Conservation (phyloP, 2,113 vertebrate species). For the Tachysurus fulvidraco region DNA sequence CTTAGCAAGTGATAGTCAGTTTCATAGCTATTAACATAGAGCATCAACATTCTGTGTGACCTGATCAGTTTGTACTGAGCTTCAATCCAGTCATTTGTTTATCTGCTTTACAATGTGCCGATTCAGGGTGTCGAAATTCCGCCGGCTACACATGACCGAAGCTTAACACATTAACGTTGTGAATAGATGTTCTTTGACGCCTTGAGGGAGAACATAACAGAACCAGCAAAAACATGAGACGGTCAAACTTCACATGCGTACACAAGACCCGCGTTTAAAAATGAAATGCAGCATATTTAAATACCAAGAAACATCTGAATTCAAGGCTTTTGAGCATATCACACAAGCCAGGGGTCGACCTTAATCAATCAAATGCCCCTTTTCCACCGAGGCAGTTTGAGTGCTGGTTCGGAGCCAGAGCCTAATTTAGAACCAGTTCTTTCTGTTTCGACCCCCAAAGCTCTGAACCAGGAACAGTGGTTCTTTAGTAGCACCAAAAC, state of each 20-base stretch:
- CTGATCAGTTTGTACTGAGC: not conserved
- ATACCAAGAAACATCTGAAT: not conserved
- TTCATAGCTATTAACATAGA: not conserved
- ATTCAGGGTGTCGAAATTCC: constrained; percentile 42
- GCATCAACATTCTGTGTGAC: not conserved
- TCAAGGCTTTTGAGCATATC: not conserved
- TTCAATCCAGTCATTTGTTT: not conserved
- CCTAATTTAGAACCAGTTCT: too few relatives aligned
- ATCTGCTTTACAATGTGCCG: constrained; percentile 15
- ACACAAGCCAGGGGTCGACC: too few relatives aligned
- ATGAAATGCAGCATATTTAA: not conserved
- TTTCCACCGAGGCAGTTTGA: too few relatives aligned
- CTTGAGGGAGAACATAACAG: constrained; percentile 16
- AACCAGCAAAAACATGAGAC: not conserved
- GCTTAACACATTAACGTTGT: constrained; percentile 42
- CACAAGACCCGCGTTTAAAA: not conserved
- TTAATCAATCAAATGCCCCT: too few relatives aligned
- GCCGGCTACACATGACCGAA: constrained; percentile 40
- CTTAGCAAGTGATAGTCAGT: not conserved
- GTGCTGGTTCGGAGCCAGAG: too few relatives aligned
- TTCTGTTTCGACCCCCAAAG: too few relatives aligned
- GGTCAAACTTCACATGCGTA: not conserved
- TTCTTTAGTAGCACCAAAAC: too few relatives aligned
- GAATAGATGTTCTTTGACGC: constrained; percentile 20
- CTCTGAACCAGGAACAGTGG: too few relatives aligned